Evolutionary conservation across 2,113 vertebrate species (phyloP), one percentile per base, ranked within the genome.

Genomic region (Lepus timidus): DNA sequence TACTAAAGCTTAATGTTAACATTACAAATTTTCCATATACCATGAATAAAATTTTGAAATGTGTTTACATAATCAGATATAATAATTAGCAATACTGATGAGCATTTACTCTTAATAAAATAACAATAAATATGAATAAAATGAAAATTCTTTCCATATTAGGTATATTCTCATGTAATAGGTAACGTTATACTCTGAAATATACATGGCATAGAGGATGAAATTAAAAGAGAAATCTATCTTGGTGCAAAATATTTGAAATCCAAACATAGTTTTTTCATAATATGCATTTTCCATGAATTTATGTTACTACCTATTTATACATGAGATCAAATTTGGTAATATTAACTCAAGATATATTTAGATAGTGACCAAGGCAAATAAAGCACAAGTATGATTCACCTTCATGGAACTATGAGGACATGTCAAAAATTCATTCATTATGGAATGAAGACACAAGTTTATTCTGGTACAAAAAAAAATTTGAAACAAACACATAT

Each of bases 21-120:
- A 79, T 65, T 84, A 85, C 36, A 90, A 90, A 85, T 76, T 81
- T 89, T 79, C 55, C 2, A 75, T 51, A 71, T 20, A 75, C 89
- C 1, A 94, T 71, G 10, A 93, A 31, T 11, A 73, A 61, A 83
- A 93, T 89, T 95, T 52, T 94, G 11, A 86, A 96, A 70, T 87
- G 44, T 51, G 3, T 75, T 85, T 64, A 90, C n/a, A 27, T 58
- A 36, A 91, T 70, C 90, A 85, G 68, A 74, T 71, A 65, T 31
- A 71, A 44, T 92, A 68, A 92, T 55, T 51, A 75, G 27, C 16
- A 73, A 80, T 73, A 44, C 16, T 82, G 85, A 82, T 88, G 74
- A 86, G n/a, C 25, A 93, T 29, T 85, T 83, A 19, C 68, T 75
- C 2, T 67, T 87, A 88, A 16, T 25, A 81, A 29, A 90, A 67